Conservation (phyloP, 2,113 vertebrate species). For the Semnornis frantzii region DNA sequence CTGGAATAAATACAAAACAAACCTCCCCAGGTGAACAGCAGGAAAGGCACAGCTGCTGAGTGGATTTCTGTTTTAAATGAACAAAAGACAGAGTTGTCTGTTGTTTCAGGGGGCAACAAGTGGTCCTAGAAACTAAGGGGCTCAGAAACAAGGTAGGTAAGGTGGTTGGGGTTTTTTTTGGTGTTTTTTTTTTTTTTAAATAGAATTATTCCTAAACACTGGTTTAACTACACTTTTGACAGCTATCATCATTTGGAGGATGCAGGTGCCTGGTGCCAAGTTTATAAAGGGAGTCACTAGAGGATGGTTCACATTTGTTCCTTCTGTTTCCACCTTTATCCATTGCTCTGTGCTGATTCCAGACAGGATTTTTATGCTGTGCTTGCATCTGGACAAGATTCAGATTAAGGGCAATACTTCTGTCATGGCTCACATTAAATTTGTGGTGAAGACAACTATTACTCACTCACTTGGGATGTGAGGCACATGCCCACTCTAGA, state of each 20-base stretch:
- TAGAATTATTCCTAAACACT: background rate
- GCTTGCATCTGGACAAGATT: background rate
- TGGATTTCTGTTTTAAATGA: background rate
- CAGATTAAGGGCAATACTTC: background rate
- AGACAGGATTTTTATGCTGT: background rate
- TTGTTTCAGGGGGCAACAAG: background rate
- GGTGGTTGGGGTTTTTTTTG: no score
- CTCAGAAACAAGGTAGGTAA: background rate
- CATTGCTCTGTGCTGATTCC: background rate
- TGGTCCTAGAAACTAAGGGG: background rate
- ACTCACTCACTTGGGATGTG: background rate
- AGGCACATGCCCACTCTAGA: background rate
- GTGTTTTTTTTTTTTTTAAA: background rate
- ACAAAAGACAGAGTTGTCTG: background rate
- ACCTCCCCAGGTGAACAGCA: background rate
- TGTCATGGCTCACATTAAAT: background rate
- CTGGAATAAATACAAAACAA: background rate
- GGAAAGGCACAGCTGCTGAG: background rate
- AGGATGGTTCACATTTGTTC: background rate
- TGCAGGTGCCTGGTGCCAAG: background rate
- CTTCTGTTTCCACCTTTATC: background rate
- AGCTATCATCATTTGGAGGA: background rate
- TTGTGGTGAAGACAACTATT: background rate
- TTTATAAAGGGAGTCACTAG: background rate
- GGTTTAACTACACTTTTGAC: background rate